Evolutionary conservation across 2,888 invertebrate genomes (phyloP), one percentile per base, ranked within the genome.

Genomic region (Neoscelio sp.): DNA sequence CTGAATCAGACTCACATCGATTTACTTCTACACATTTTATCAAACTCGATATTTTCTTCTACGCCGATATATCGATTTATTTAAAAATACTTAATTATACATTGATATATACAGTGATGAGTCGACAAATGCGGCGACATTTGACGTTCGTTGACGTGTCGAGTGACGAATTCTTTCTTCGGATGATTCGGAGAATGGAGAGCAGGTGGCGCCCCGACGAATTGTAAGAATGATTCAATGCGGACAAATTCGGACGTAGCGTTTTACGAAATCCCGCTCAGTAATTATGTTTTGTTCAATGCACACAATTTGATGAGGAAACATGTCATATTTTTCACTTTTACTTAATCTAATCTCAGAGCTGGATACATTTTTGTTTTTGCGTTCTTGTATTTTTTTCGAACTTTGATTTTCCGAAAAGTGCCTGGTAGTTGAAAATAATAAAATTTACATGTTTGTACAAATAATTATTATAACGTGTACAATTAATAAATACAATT

Each of bases 1-100:
- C 73, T 73, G 62, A 64, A 67, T 67, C 58, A 74, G 44, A 65
- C 18, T 58, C 44, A 65, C 74, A 67, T 52, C 42, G 33, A 74
- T 35, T 52, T 58, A 65, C 15, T 18, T 54, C 44, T 73, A 64
- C 20, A 50, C 50, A 40, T 58, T 50, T 65, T 64, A 67, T 48
- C 58, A 65, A 75, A 58, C 44, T 58, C 52, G 28, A 75, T 58
- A 52, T 60, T 18, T 58, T 52, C 26, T 44, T 42, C 44, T 67
- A 75, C 52, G 50, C 30, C 20, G 54, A 26, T 76, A 68, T 62
- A 76, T 62, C 28, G 42, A 54, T 68, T 62, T 56, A 75, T 75
- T 33, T 75, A 44, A 60, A 67, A 67, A 75, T 67, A 68, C 62
- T 68, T 62, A 76, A 68, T 68, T 68, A 38, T 56, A 76, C 64